phyloP scores from a whole-genome alignment of 2,113 vertebrate genomes.

The Tupaia chinensis region DNA sequence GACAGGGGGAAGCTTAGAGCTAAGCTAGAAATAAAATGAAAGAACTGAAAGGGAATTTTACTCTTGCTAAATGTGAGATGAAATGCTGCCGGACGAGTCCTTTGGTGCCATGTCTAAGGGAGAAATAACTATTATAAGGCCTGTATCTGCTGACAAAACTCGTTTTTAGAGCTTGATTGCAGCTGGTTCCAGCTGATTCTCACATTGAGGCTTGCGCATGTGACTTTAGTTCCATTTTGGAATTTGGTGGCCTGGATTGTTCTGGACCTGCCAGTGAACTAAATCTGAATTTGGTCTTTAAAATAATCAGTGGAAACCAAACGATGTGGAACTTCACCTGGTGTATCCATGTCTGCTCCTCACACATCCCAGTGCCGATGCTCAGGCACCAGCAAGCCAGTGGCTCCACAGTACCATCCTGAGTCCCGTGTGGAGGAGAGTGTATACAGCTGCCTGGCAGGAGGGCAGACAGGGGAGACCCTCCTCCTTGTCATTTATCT shows the following conservation, averaged over 20 bases:
- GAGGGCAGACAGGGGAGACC: background rate
- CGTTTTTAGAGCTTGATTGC: background rate
- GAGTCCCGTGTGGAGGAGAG: fast-evolving
- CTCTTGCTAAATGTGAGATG: constrained; percentile 18
- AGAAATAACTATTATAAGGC: background rate
- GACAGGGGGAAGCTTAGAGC: background rate
- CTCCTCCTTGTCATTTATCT: background rate
- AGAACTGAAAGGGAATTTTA: background rate
- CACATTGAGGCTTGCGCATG: background rate
- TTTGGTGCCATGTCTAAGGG: background rate
- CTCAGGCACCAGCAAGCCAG: fast-evolving
- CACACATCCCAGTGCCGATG: fast-evolving
- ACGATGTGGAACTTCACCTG: fast-evolving
- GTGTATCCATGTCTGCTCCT: fast-evolving
- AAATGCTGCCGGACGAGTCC: background rate
- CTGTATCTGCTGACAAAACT: background rate
- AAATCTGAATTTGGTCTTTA: background rate
- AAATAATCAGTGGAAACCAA: background rate
- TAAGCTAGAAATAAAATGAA: constrained; percentile 53
- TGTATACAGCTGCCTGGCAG: background rate
- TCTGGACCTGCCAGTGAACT: background rate
- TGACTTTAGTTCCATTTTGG: background rate
- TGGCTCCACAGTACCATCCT: fast-evolving
- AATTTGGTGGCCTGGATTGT: background rate
- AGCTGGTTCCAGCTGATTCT: background rate